Evolutionary conservation across 2,113 vertebrate species (phyloP).

Genomic region (Plecturocebus donacophilus): DNA sequence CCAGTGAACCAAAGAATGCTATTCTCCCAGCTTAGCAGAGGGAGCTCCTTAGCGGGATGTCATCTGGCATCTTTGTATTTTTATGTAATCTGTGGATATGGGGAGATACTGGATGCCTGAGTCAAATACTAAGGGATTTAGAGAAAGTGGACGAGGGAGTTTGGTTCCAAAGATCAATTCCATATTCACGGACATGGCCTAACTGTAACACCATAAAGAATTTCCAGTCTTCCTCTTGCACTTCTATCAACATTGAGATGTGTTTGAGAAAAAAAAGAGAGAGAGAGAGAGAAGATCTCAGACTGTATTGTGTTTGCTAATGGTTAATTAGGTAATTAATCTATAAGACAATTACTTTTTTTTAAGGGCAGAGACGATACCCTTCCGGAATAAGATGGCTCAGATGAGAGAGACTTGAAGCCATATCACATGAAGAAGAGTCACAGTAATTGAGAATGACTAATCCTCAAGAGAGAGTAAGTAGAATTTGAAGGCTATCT

Average conservation of each 20-base stretch:
- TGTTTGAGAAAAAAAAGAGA: neutral
- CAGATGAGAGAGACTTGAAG: neutral
- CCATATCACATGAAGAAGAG: neutral
- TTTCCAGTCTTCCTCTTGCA: neutral
- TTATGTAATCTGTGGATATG: neutral
- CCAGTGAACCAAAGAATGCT: neutral
- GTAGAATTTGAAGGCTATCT: neutral
- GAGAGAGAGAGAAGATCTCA: neutral
- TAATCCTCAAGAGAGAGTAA: neutral
- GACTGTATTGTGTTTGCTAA: neutral
- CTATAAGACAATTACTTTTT: neutral
- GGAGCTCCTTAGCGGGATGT: neutral
- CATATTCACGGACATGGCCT: rapidly evolving
- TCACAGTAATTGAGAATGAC: neutral
- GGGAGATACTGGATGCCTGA: neutral
- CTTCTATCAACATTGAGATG: neutral
- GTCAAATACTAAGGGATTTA: neutral
- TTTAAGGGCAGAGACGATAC: neutral
- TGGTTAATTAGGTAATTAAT: neutral
- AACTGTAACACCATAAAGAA: neutral
- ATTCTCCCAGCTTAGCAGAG: neutral
- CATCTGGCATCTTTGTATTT: neutral
- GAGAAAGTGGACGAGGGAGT: neutral
- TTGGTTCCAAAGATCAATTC: neutral
- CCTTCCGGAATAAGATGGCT: neutral